A percentile compares a stretch with the other conserved stretches of the same genome.
Evolutionary conservation across 2,113 vertebrate genomes (phyloP).

Genomic region (Phylloscopus whistleri): DNA sequence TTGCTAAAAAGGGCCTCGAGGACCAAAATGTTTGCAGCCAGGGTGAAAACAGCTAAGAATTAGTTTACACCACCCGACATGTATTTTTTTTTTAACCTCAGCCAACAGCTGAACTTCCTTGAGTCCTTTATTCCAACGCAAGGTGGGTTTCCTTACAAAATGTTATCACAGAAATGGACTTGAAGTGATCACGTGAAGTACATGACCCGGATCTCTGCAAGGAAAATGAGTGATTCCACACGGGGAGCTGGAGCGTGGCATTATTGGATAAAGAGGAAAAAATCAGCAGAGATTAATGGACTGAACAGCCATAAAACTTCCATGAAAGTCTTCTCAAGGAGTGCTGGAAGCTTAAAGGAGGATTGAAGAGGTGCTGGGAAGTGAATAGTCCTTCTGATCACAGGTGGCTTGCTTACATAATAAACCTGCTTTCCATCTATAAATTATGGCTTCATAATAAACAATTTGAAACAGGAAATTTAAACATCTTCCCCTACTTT

Average conservation of each 20-base stretch:
- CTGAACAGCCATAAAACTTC: slow-evolving; percentile 12
- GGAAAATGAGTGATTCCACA: background rate
- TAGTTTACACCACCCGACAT: rapidly evolving
- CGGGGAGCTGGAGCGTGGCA: background rate
- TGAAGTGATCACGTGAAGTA: background rate
- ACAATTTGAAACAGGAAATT: background rate
- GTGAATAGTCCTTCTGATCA: background rate
- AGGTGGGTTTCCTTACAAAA: background rate
- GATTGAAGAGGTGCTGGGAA: background rate
- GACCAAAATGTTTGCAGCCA: background rate
- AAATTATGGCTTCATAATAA: background rate
- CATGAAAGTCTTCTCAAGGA: slow-evolving; percentile 20
- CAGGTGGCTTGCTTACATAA: background rate
- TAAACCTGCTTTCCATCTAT: background rate
- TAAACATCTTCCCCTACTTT: background rate
- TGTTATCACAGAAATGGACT: background rate
- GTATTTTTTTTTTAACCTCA: background rate
- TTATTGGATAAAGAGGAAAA: background rate
- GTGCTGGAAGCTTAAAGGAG: background rate
- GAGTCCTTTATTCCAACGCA: background rate
- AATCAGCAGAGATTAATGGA: background rate
- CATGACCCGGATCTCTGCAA: background rate
- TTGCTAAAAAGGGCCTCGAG: background rate
- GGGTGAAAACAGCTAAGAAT: background rate
- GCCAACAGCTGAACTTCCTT: background rate